Percentiles rank a stretch among this genome's conserved stretches.
Conservation (phyloP, 2,797 vertebrate genomes). For the Acrocephalus scirpaceus region DNA sequence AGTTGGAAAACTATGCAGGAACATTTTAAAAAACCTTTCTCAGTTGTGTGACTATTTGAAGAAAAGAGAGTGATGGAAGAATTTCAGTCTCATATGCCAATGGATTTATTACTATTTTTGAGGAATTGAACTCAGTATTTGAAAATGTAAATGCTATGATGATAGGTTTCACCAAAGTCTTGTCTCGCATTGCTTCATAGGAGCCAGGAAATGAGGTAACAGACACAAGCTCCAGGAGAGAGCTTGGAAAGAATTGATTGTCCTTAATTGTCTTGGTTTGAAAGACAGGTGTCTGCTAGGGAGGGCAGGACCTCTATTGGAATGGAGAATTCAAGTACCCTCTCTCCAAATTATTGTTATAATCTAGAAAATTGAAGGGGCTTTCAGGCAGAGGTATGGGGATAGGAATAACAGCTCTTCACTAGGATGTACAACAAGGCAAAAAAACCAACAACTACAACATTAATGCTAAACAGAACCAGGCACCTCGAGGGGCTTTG, state of each 20-base stretch:
- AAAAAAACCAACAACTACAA: no score
- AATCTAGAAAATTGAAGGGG: no score
- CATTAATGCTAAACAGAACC: no score
- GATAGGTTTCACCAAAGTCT: conserved; percentile 31
- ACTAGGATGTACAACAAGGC: no score
- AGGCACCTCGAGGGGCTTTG: no score
- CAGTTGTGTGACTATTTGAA: neutral
- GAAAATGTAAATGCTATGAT: neutral
- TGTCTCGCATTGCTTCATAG: conserved; percentile 21
- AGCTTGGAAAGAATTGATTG: conserved; percentile 37
- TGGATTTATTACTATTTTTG: neutral
- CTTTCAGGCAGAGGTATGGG: no score
- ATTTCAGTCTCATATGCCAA: neutral
- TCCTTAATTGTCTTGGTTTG: neutral
- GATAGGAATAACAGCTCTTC: no score
- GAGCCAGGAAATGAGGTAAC: conserved; percentile 57
- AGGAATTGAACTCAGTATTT: neutral
- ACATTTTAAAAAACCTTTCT: neutral
- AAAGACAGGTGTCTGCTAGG: no score
- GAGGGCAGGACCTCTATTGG: no score
- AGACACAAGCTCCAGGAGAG: conserved; percentile 31
- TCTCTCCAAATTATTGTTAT: no score
- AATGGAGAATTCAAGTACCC: no score
- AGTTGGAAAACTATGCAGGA: neutral
- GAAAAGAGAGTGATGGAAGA: neutral